phyloP scores from a whole-genome alignment of 2,888 invertebrate genomes.

The Xanthia icteritia region DNA sequence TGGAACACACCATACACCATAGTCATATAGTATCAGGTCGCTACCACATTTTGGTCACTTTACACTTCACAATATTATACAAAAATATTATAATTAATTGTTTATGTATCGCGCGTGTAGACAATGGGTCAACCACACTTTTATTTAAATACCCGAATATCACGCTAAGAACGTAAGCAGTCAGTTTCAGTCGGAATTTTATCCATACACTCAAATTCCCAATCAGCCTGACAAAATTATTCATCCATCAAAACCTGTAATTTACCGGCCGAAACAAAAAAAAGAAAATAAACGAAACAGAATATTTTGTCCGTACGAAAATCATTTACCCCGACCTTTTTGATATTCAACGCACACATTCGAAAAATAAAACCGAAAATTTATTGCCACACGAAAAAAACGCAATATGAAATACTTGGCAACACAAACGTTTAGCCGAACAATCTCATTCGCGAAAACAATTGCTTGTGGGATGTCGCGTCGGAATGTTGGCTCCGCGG shows the following conservation, averaged over 20 bases:
- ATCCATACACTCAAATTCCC: background rate
- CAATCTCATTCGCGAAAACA: slow-evolving; percentile 54
- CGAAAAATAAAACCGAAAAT: slow-evolving; percentile 47
- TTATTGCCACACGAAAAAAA: slow-evolving; percentile 34
- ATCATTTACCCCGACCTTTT: slow-evolving; percentile 33
- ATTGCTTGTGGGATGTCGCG: slow-evolving; percentile 38
- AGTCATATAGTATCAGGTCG: too few species aligned
- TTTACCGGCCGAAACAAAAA: background rate
- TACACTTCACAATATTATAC: too few species aligned
- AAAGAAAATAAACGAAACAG: background rate
- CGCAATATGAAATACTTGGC: slow-evolving; percentile 45
- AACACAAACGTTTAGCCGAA: slow-evolving; percentile 42
- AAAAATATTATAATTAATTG: background rate
- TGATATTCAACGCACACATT: slow-evolving; percentile 39
- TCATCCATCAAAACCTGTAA: slow-evolving; percentile 28
- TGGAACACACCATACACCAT: too few species aligned
- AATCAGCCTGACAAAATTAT: slow-evolving; percentile 30
- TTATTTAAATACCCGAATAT: background rate
- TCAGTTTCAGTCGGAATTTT: slow-evolving; percentile 4
- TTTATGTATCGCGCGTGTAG: background rate
- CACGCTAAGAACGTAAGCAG: background rate
- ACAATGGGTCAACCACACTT: background rate
- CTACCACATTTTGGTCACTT: too few species aligned
- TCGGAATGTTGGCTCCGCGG: slow-evolving; percentile 56
- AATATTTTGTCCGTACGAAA: background rate